Evolutionary conservation across 2,113 vertebrate genomes (phyloP).

Genomic region (Xyrauchen texanus): DNA sequence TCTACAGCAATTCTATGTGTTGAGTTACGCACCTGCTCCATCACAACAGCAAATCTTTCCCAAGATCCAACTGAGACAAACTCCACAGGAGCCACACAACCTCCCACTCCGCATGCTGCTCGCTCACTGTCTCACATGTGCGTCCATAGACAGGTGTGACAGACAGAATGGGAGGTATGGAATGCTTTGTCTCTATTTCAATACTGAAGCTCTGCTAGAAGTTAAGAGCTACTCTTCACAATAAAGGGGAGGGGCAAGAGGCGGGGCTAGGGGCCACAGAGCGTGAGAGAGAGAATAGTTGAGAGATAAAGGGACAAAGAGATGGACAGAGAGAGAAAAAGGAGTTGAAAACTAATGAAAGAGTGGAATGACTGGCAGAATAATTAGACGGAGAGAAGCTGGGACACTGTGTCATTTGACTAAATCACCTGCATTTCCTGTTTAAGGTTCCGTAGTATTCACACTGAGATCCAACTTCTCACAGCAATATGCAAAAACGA

Average conservation of each 20-base stretch:
- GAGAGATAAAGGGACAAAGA: background rate
- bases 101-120: constrained; percentile 52
- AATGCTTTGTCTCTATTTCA: background rate
- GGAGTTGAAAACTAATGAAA: background rate
- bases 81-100: constrained; percentile 47
- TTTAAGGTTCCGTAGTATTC: too few relatives aligned
- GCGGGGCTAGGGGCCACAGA: background rate
- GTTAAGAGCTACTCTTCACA: constrained; percentile 23
- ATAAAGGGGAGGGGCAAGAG: constrained; percentile 23
- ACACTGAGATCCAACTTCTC: too few relatives aligned
- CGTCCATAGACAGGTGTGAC: constrained; percentile 22
- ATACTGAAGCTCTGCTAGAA: constrained; percentile 38
- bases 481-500: too few relatives aligned
- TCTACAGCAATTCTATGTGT: background rate
- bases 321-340: background rate
- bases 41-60: constrained; percentile 52
- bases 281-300: background rate
- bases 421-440: too few relatives aligned
- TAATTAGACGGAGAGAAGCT: background rate
- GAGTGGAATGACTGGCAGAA: too few relatives aligned
- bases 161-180: background rate
- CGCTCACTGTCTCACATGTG: constrained; percentile 24
- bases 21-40: constrained; percentile 49
- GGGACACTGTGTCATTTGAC: background rate
- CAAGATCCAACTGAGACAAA: constrained; percentile 52